These are phyloP conservation scores for Hycleus phaleratus DNA, from an alignment of 1,140 invertebrate species.

Conservation along the genomic window DNA sequence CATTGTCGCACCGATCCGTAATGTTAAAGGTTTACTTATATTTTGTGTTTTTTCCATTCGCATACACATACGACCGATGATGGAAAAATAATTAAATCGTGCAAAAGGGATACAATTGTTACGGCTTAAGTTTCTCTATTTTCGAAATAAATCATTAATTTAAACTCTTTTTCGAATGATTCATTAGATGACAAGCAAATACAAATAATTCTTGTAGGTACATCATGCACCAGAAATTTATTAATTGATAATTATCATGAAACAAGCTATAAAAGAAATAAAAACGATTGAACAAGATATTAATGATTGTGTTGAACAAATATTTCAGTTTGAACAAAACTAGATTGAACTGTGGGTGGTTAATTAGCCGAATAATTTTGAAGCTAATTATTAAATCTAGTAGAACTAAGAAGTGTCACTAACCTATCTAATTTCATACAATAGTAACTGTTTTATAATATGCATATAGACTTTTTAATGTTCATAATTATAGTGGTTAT, in stretches of 20 bases:
- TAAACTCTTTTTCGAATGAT: background rate
- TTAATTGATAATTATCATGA: constrained; percentile 17
- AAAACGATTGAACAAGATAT: background rate
- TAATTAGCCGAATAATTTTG: constrained; percentile 16
- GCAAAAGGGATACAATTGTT: too few species aligned
- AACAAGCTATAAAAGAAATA: background rate
- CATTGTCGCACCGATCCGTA: constrained; percentile 5
- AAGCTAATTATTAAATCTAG: constrained; percentile 16
- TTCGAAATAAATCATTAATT: background rate
- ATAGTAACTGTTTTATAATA: constrained; percentile 15
- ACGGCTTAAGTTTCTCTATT: too few species aligned
- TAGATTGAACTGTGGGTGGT: constrained; percentile 4
- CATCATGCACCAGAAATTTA: constrained; percentile 9
- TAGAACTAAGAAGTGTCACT: constrained; percentile 20
- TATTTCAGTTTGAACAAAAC: background rate
- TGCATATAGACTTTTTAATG: constrained; percentile 10
- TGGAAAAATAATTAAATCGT: too few species aligned
- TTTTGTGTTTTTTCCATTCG: too few species aligned
- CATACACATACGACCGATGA: too few species aligned
- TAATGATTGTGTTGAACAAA: constrained; percentile 2
- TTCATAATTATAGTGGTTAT: background rate
- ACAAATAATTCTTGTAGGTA: background rate
- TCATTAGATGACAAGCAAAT: too few species aligned
- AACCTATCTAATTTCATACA: background rate
- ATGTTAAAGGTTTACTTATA: too few species aligned